Conservation (phyloP, 2,113 vertebrate genomes). For the Etia nguti region DNA sequence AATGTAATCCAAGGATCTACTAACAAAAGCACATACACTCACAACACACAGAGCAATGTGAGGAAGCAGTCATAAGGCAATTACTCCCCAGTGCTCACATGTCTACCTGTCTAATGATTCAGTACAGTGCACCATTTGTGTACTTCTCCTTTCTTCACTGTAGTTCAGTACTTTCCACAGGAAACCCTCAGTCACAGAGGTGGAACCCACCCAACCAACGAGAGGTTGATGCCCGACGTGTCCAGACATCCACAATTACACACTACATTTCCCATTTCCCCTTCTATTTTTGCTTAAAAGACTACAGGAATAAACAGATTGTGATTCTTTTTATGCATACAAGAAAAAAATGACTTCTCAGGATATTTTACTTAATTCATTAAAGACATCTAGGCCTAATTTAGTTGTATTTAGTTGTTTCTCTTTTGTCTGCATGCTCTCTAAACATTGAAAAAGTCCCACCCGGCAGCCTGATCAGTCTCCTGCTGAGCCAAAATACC, state of each 20-base stretch:
- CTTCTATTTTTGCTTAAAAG: background rate
- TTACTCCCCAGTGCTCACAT: background rate
- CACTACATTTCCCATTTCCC: background rate
- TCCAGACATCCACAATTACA: background rate
- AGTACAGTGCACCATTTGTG: conserved; percentile 23
- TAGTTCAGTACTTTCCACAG: conserved; percentile 61
- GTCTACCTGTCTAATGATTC: conserved; percentile 16
- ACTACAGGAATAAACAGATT: background rate
- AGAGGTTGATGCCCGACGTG: background rate
- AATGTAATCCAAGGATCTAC: background rate
- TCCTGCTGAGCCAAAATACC: background rate
- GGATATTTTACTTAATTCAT: background rate
- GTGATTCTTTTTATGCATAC: background rate
- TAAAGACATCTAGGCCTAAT: background rate
- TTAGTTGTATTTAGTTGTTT: background rate
- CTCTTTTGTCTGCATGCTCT: background rate
- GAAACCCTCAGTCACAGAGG: conserved; percentile 34
- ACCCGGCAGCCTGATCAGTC: background rate
- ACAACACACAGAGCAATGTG: background rate
- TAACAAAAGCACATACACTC: background rate
- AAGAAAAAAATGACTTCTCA: background rate
- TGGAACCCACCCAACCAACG: conserved; percentile 1
- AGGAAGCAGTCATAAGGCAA: background rate
- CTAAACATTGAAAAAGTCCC: background rate
- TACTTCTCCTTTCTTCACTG: conserved; percentile 39